These are phyloP conservation scores for Anthoptus insignis DNA, from an alignment of 2,888 invertebrate genomes.

Conservation along the genomic window DNA sequence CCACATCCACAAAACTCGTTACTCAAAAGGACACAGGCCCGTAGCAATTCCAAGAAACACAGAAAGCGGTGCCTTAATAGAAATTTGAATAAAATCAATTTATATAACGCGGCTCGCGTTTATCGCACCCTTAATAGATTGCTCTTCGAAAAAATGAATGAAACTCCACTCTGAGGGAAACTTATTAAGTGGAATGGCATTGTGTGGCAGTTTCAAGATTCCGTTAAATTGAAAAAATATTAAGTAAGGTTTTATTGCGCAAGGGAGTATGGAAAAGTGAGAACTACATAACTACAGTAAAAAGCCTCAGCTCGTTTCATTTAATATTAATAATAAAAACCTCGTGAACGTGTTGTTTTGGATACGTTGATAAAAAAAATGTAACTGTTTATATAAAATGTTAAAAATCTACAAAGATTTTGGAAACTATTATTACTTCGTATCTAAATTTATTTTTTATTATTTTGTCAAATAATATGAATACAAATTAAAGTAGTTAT, in stretches of 20 bases:
- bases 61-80: constrained; percentile 76
- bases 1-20: constrained; percentile 54
- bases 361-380: too few relatives aligned
- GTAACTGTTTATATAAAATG: too few relatives aligned
- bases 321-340: not conserved
- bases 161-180: constrained; percentile 51
- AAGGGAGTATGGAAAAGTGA: not conserved
- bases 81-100: constrained; percentile 87
- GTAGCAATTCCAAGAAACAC: constrained; percentile 79
- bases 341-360: too few relatives aligned
- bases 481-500: too few relatives aligned
- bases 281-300: not conserved
- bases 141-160: constrained; percentile 70
- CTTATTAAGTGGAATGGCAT: constrained; percentile 49
- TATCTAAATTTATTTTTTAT: too few relatives aligned
- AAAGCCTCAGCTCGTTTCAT: not conserved
- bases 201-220: constrained; percentile 44
- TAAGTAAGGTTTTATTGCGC: constrained; percentile 2
- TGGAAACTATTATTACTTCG: too few relatives aligned
- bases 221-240: constrained; percentile 29
- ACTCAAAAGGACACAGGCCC: constrained; percentile 57
- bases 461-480: too few relatives aligned
- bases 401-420: too few relatives aligned
- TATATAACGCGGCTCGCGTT: constrained; percentile 79
- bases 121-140: constrained; percentile 81